These are phyloP conservation scores for Rhorus exstirpatorius DNA, from an alignment of 2,888 invertebrate species.

Conservation along the genomic window DNA sequence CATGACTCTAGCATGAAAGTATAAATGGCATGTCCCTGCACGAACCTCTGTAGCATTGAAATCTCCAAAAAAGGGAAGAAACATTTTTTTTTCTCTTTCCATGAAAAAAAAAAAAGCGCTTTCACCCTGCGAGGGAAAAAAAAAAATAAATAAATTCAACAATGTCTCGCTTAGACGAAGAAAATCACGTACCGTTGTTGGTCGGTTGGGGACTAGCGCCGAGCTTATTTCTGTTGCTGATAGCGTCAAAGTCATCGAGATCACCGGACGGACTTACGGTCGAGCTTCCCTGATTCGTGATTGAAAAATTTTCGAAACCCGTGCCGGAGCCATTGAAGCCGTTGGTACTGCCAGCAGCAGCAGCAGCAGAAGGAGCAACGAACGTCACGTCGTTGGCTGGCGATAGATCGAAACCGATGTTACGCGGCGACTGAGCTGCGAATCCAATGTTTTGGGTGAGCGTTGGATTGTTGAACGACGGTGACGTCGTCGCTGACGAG, in stretches of 20 bases:
- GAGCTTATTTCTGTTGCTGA: conserved; percentile 91
- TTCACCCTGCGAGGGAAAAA: too few relatives aligned
- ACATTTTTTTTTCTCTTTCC: too few relatives aligned
- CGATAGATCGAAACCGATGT: conserved; percentile 82
- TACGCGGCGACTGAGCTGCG: conserved; percentile 79
- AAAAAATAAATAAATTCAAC: too few relatives aligned
- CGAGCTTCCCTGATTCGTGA: conserved; percentile 78
- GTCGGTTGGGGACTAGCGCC: conserved; percentile 82
- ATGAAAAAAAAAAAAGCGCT: too few relatives aligned
- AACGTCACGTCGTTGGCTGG: conserved; percentile 74
- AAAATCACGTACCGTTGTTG: conserved; percentile 80
- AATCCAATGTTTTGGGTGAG: conserved; percentile 80
- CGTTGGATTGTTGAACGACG: conserved; percentile 78
- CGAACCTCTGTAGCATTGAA: too few relatives aligned
- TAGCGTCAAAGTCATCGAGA: conserved; percentile 95
- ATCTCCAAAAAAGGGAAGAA: too few relatives aligned
- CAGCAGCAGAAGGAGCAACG: conserved; percentile 23
- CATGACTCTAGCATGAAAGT: too few relatives aligned
- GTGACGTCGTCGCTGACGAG: conserved; percentile 75
- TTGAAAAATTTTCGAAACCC: conserved; percentile 79
- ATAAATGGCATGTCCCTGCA: too few relatives aligned
- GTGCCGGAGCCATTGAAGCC: conserved; percentile 82
- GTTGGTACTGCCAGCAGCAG: conserved; percentile 78
- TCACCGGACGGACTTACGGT: conserved; percentile 88
- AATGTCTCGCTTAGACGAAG: neutral